Evolutionary conservation across 2,888 invertebrate genomes (phyloP).

Genomic region (Lepetodrilus schrolli): DNA sequence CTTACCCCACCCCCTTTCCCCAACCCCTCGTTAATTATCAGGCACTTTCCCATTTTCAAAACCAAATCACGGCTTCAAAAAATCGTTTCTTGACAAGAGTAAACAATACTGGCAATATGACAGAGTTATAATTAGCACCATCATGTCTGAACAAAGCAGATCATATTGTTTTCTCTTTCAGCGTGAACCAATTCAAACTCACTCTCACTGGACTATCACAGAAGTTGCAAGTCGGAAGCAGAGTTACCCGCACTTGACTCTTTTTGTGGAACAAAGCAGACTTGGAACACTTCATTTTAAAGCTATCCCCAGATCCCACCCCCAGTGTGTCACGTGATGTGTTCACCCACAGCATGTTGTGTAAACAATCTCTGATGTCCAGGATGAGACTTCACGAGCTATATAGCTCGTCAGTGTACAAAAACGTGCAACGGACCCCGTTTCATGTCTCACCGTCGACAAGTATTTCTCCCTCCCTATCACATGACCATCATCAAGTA

Average conservation of each 20-base stretch:
- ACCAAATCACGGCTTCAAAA: slow-evolving; percentile 17
- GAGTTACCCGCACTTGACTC: slow-evolving; percentile 8
- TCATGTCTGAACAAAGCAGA: slow-evolving; percentile 3
- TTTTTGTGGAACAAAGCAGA: not conserved
- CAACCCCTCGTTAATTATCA: not conserved
- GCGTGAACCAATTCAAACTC: too few species aligned
- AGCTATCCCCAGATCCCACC: not conserved
- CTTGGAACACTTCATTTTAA: not conserved
- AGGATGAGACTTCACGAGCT: too few species aligned
- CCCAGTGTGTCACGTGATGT: slow-evolving; percentile 3
- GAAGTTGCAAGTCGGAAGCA: not conserved
- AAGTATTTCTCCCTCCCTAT: too few species aligned
- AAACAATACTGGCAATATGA: not conserved
- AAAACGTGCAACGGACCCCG: too few species aligned
- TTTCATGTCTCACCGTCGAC: too few species aligned
- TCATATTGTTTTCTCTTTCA: not conserved
- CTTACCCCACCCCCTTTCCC: too few species aligned
- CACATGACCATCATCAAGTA: too few species aligned
- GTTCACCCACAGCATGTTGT: not conserved
- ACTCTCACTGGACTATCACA: slow-evolving; percentile 11
- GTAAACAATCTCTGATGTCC: too few species aligned
- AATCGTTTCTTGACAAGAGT: not conserved
- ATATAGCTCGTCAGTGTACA: too few species aligned
- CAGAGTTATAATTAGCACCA: slow-evolving; percentile 7
- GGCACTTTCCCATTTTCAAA: slow-evolving; percentile 10